Evolutionary conservation across 1,140 invertebrate genomes (phyloP), one percentile per base, ranked within the genome.

Genomic region (Caerostris darwini): DNA sequence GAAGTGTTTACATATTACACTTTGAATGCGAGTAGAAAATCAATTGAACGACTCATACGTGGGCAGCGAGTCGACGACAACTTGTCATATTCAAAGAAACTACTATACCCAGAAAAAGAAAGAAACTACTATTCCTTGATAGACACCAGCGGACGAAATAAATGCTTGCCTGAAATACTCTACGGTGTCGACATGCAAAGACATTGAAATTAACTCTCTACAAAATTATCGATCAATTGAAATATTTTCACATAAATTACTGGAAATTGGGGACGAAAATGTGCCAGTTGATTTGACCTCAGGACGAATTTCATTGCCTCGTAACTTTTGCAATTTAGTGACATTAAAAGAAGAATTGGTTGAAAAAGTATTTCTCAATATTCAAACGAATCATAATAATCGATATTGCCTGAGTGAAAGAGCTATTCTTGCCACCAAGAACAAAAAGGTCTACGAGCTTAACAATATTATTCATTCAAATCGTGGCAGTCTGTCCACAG

Each of bases 201-300:
- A 34, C 34, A 34, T 34, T 34, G 34, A 34, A 34, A 34, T 34
- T 34, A 34, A 34, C 34, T 34, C 34, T 6, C 59, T 95, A 69
- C 77, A 93, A 61, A 93, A 87, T 0, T 93, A 91, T 93, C 14
- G 12, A 59, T 34, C 34, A 34, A 34, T 59, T 34, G 90, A 89
- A 57, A 19, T 56, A 34, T 95, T 95, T 67, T 61, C 90, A 50
- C 17, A 95, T 12, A 94, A 94, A 93, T 81, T 95, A 54, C 77
- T 95, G 54, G 53, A 90, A 56, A 59, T 95, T 82, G 95, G 95
- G 7, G 91, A 95, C 53, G 95, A 95, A 7, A 94, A 95, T 58
- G 67, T 95, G 14, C 77, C 57, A 17, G 92, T 94, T 34, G 69
- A 94, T 53, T 19, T 10, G 53, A 54, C 85, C 34, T 54, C 87